phyloP scores from a whole-genome alignment of 2,888 invertebrate species.

The Cataglyphis albicans region DNA sequence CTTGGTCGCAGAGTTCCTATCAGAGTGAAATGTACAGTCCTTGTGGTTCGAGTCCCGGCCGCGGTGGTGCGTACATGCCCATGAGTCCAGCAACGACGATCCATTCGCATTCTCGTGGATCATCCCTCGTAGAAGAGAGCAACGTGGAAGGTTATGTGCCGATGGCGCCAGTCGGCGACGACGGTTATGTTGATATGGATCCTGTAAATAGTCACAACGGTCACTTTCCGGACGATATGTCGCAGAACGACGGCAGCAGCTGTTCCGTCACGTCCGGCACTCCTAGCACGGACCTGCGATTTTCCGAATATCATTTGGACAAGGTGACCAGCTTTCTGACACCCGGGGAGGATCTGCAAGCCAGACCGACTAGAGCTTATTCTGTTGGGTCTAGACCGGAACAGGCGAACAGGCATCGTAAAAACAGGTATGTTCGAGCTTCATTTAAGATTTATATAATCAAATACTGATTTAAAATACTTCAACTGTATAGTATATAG shows the following conservation, averaged over 20 bases:
- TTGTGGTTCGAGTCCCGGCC: constrained; percentile 86
- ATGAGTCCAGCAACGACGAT: constrained; percentile 86
- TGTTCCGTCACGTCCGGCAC: constrained; percentile 93
- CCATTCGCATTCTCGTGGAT: constrained; percentile 89
- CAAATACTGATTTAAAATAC: background rate
- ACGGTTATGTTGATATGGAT: constrained; percentile 89
- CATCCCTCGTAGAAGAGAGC: constrained; percentile 88
- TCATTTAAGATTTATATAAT: background rate
- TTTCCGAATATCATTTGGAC: constrained; percentile 93
- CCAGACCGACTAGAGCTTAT: constrained; percentile 92
- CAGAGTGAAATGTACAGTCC: constrained; percentile 87
- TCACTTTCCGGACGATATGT: constrained; percentile 86
- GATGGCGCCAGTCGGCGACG: constrained; percentile 88
- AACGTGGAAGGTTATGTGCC: constrained; percentile 88
- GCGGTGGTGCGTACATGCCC: constrained; percentile 86
- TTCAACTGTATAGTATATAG: no score
- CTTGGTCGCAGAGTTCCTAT: constrained; percentile 85
- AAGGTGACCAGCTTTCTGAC: constrained; percentile 92
- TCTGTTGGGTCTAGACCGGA: constrained; percentile 94
- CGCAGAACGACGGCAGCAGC: constrained; percentile 89
- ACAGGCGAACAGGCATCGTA: constrained; percentile 87
- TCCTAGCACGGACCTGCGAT: constrained; percentile 92
- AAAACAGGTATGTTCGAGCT: constrained; percentile 83
- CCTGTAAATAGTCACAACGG: constrained; percentile 84
- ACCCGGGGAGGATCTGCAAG: constrained; percentile 89